Evolutionary conservation across 2,797 vertebrate species (phyloP).

Genomic region (Florisuga fusca): DNA sequence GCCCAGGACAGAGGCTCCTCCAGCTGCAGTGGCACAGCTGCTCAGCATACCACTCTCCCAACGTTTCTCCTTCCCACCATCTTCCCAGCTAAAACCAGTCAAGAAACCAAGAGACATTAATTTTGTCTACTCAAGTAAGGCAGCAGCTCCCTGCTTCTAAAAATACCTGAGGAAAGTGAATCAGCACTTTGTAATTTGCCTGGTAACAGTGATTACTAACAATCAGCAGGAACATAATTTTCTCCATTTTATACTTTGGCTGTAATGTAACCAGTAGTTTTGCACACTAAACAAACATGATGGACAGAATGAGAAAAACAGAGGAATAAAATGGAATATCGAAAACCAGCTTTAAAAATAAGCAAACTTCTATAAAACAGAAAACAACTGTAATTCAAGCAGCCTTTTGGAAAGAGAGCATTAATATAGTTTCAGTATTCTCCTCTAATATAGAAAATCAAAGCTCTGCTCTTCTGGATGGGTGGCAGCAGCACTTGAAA

Average conservation of each 20-base stretch:
- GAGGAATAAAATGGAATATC: neutral
- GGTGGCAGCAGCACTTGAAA: neutral
- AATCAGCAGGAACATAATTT: constrained; percentile 37
- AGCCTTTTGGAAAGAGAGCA: neutral
- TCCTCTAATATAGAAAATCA: neutral
- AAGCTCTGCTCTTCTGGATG: neutral
- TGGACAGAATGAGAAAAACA: neutral
- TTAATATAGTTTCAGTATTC: neutral
- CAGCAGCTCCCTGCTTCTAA: constrained; percentile 1
- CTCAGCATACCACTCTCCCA: neutral
- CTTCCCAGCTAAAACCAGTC: neutral
- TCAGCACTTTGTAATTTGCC: constrained; percentile 43
- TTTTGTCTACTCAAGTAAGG: neutral
- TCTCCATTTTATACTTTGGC: constrained; percentile 17
- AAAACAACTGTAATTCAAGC: neutral
- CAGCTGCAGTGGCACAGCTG: neutral
- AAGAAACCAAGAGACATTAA: neutral
- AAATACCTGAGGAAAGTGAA: constrained; percentile 52
- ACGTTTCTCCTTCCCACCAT: neutral
- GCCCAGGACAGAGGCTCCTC: too few species aligned
- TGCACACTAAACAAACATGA: neutral
- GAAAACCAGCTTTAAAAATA: neutral
- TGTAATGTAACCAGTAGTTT: constrained; percentile 13
- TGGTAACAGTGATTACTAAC: constrained; percentile 51
- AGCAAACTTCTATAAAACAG: neutral